phyloP scores from a whole-genome alignment of 2,888 invertebrate genomes.

The Elmis aenea region DNA sequence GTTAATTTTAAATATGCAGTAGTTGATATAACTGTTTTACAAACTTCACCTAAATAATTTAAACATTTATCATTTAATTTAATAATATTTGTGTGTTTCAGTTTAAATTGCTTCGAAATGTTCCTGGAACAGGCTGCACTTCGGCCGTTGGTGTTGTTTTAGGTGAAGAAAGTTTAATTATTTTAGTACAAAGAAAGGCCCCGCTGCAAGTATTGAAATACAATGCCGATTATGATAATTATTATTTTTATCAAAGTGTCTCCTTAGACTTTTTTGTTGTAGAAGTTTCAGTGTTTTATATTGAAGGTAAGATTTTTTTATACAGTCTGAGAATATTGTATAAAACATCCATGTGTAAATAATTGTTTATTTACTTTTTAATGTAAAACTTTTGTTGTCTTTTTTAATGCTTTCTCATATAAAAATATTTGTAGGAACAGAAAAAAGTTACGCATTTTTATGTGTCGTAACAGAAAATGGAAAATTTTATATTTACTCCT shows the following conservation, averaged over 20 bases:
- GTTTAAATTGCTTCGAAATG: slow-evolving; percentile 34
- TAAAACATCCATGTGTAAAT: too few species aligned
- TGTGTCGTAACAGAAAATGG: slow-evolving; percentile 34
- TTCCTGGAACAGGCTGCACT: slow-evolving; percentile 34
- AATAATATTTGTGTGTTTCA: too few species aligned
- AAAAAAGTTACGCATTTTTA: slow-evolving; percentile 38
- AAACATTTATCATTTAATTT: slow-evolving; percentile 11
- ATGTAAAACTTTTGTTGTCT: too few species aligned
- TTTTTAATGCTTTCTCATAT: too few species aligned
- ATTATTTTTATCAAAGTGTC: slow-evolving; percentile 39
- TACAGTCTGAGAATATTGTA: too few species aligned
- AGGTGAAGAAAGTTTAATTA: slow-evolving; percentile 35
- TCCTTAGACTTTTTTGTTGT: slow-evolving; percentile 32
- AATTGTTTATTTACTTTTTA: too few species aligned
- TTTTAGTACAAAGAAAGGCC: slow-evolving; percentile 33
- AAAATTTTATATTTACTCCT: slow-evolving; percentile 38
- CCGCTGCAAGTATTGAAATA: slow-evolving; percentile 39
- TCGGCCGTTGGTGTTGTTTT: slow-evolving; percentile 35
- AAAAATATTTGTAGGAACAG: slow-evolving; percentile 35
- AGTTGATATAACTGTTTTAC: too few species aligned
- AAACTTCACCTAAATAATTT: slow-evolving; percentile 8
- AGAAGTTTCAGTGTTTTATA: slow-evolving; percentile 37
- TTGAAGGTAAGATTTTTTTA: slow-evolving; percentile 33
- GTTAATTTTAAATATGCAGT: too few species aligned
- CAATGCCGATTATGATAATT: slow-evolving; percentile 33